Base-by-base conservation (phyloP, 2,888 invertebrate species). In the Drosophila flavopinicola region DNA sequence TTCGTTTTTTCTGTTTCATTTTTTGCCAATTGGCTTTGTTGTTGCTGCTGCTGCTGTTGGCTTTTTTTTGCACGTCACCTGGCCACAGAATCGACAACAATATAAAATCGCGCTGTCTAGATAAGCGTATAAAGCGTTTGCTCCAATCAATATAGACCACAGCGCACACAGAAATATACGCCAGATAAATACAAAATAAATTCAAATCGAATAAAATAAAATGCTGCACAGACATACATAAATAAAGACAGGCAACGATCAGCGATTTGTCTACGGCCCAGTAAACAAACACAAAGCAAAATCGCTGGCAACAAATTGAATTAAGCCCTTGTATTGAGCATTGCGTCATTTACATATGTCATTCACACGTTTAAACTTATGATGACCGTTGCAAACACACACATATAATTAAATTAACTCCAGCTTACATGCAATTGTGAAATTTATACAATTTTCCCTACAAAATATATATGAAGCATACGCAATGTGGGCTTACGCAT, bases 271-370 rank as follows among this genome's bases (percentile, higher is more conserved):
- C 4, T 56, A 23, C 48, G 74, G 63, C 54, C 52, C 58, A 75
- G 33, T 68, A 56, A 63, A 35, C 80, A 77, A 37, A 35, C 15
- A 68, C 32, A 64, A 59, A 57, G 33, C 20, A 47, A 58, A 66
- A 59, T 39, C 42, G 30, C 27, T 33, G 15, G 25, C 30, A 35
- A 41, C n/a, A 47, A 65, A 71, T 61, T 49, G 3, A 60, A 63
- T 63, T 47, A 48, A 56, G 25, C 59, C 45, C 58, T 58, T 66
- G 35, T 37, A n/a, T 9, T 29, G 33, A 30, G 39, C 23, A 70
- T 83, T 60, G 68, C 68, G 66, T 79, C 79, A 79, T 64, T 79
- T 70, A 54, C 64, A 59, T 69, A 47, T 75, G 60, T 66, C 61
- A 66, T 53, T 75, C 52, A 57, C 71, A 68, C 61, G 9, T 33